Evolutionary conservation across 2,113 vertebrate genomes (phyloP), one percentile per base, ranked within the genome.

Genomic region (Ifrita kowaldi): DNA sequence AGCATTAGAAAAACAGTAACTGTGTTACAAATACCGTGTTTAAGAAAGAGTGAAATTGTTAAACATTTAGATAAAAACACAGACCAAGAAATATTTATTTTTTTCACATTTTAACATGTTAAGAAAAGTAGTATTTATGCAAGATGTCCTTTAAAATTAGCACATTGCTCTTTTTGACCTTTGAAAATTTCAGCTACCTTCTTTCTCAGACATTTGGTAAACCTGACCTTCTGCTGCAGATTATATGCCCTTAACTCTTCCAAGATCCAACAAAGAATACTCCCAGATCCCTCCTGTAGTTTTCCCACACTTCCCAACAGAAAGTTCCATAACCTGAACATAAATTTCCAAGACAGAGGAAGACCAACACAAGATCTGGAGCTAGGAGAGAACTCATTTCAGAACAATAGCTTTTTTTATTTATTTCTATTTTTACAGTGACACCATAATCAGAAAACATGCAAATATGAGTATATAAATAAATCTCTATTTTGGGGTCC

Each of bases 401-500:
- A 94, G 91, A 94, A 95, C 57, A 95, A 94, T 20, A 76, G 73
- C 13, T 82, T 94, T 67, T 50, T 87, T 16, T 7, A 60, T 75
- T 90, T 84, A 65, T 96, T 96, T 94, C 69, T 95, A 60, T 23
- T 84, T 64, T 93, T 87, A 68, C 46, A 80, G 84, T 82, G 57
- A 91, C 91, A 87, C 82, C 87, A 96, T 95, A 87, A 94, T 84
- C 89, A 87, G 91, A 89, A 95, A 95, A 87, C 59, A 94, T 32
- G 44, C n/a, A 9, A 91, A 81, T 91, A 94, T 85, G 62, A 74
- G 90, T 87, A 93, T 94, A 98, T 96, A 98, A 98, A 94, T 97
- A 97, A 97, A 95, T 95, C 96, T 96, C 97, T 98, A 97, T 98
- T 97, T 98, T 90, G 97, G 93, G 96, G 97, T 97, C 95, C 95